A percentile compares a stretch with the other conserved stretches of the same genome.
phyloP scores from a whole-genome alignment of 2,888 invertebrate genomes.

The Hirtodrosophila trivittata region DNA sequence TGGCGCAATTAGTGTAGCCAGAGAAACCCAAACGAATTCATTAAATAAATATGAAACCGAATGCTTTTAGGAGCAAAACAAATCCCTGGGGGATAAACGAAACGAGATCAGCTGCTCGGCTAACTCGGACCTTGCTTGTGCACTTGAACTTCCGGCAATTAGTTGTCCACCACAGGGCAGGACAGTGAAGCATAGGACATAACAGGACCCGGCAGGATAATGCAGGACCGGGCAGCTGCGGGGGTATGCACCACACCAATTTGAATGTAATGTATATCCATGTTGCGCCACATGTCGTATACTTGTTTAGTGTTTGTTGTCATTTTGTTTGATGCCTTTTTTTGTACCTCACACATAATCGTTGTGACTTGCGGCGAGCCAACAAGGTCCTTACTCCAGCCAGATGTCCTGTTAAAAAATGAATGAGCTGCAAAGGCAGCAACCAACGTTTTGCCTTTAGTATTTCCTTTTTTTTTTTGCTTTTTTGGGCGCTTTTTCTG shows the following conservation, averaged over 20 bases:
- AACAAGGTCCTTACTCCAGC: slow-evolving; percentile 11
- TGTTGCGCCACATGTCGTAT: slow-evolving; percentile 64
- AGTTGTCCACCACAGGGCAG: slow-evolving; percentile 32
- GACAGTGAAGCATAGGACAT: no score
- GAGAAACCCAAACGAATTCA: slow-evolving; percentile 44
- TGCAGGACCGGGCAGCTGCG: background rate
- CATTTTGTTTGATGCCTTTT: slow-evolving; percentile 28
- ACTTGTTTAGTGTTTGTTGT: slow-evolving; percentile 44
- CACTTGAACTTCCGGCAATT: slow-evolving; percentile 71
- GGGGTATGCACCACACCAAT: slow-evolving; percentile 10
- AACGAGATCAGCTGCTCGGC: slow-evolving; percentile 16
- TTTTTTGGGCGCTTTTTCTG: background rate
- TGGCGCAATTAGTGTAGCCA: slow-evolving; percentile 61
- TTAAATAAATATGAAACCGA: slow-evolving; percentile 67
- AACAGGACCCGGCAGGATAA: no score
- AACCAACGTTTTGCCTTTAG: slow-evolving; percentile 6
- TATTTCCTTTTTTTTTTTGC: slow-evolving; percentile 10
- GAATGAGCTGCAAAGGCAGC: slow-evolving; percentile 25
- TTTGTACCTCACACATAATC: slow-evolving; percentile 29
- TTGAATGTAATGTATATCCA: slow-evolving; percentile 37
- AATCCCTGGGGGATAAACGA: slow-evolving; percentile 6
- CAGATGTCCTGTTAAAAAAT: slow-evolving; percentile 46
- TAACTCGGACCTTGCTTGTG: slow-evolving; percentile 30
- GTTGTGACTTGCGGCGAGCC: slow-evolving; percentile 21
- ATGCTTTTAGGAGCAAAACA: slow-evolving; percentile 53